These are phyloP conservation scores for Caenorhabditis uteleia DNA, from an alignment of 2,888 invertebrate species.

Conservation along the genomic window DNA sequence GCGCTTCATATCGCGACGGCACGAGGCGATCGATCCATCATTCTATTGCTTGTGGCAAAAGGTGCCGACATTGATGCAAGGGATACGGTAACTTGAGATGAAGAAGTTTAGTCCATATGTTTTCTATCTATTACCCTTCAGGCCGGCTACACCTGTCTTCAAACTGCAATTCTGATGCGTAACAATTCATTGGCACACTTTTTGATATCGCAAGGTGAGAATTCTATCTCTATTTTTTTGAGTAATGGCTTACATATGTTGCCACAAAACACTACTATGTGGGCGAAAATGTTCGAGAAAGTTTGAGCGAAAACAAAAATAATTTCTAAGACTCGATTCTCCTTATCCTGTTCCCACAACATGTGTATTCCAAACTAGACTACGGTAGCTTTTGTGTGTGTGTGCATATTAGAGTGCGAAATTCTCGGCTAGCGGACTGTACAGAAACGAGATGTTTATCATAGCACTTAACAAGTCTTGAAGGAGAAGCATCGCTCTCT, in stretches of 20 bases:
- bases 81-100: conserved; percentile 31
- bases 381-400: background rate
- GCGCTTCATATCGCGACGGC: conserved; percentile 23
- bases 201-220: conserved; percentile 39
- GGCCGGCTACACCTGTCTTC: conserved; percentile 38
- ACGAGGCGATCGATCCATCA: conserved; percentile 19
- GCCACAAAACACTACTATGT: too few relatives aligned
- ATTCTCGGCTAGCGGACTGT: too few relatives aligned
- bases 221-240: too few relatives aligned
- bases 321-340: background rate
- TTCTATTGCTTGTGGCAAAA: conserved; percentile 15
- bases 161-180: conserved; percentile 16
- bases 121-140: conserved; percentile 8
- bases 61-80: conserved; percentile 29
- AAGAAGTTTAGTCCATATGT: background rate
- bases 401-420: too few relatives aligned
- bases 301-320: too few relatives aligned
- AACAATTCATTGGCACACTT: conserved; percentile 30
- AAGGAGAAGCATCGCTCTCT: conserved; percentile 5
- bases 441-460: conserved; percentile 37
- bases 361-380: background rate
- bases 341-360: background rate
- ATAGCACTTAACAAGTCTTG: conserved; percentile 43
- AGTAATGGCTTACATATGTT: too few relatives aligned
- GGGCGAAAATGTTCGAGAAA: too few relatives aligned